Base-by-base conservation (phyloP, 1,140 invertebrate genomes). In the Brachionus calyciflorus region DNA sequence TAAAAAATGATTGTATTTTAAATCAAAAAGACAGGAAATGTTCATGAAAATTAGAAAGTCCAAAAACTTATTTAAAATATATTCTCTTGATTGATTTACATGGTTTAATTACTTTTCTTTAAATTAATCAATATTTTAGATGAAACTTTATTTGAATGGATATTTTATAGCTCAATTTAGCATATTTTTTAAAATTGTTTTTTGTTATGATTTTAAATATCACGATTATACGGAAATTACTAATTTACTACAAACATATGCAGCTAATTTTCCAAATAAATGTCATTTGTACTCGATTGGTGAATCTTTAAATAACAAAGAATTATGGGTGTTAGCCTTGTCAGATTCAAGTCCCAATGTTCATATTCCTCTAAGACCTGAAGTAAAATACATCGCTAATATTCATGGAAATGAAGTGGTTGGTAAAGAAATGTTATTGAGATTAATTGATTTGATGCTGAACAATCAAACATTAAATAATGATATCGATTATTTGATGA, bases 391-490 rank as follows among this genome's bases (percentile, higher is more conserved):
- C 84, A 89, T 94, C 57, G 92, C 88, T 12, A 94, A 94, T 84
- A 94, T 94, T 89, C 93, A 94, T 81, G 93, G 93, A 24, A 94
- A 94, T 85, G 93, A 94, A 85, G 91, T 92, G 0, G 85, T 93
- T 46, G 92, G 92, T 0, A 85, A 92, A 12, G 92, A 94, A 85
- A 82, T 94, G 49, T 82, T 94, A 5, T 84, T 94, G 26, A 89
- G 92, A n/a, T 82, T 99, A 1, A 89, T 91, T 37, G 91, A 91
- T 79, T 92, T 94, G 81, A 85, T 99, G 0, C 24, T 77, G 3
- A 90, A 94, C 82, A 89, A 92, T 80, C 92, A 91, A 82, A 92
- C 91, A 82, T 81, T 84, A 14, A 81, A 85, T n/a, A 80, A 81
- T 53, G 87, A 92, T 81, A 89, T 93, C 21, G 83, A 84, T n/a